These are phyloP conservation scores for Hybognathus amarus DNA, from an alignment of 2,797 vertebrate species.

Conservation along the genomic window DNA sequence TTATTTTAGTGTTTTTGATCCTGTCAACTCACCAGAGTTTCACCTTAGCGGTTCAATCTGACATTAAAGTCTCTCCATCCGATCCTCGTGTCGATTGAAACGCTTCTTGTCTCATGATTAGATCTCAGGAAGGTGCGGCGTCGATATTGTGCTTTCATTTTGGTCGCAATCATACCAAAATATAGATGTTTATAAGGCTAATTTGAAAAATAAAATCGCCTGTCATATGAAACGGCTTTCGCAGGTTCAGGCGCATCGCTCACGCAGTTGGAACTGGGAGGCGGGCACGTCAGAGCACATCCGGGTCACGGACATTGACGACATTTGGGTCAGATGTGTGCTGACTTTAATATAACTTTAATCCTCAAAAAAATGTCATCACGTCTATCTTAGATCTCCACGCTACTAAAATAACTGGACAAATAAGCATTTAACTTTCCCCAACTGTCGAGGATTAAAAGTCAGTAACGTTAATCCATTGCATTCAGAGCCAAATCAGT, in stretches of 20 bases:
- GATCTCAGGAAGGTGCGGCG: constrained; percentile 18
- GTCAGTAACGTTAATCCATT: constrained; percentile 40
- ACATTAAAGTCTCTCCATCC: constrained; percentile 48
- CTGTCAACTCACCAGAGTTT: constrained; percentile 49
- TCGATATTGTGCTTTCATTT: background rate
- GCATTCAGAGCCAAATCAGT: constrained; percentile 1
- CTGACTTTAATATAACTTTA: background rate
- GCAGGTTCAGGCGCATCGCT: constrained; percentile 13
- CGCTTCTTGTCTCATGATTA: background rate
- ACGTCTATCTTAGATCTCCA: background rate
- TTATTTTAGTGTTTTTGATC: constrained; percentile 3
- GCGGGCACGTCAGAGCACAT: constrained; percentile 11
- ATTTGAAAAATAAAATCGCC: constrained; percentile 1
- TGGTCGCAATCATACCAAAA: background rate
- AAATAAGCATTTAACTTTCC: background rate
- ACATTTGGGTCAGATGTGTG: background rate
- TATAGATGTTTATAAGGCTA: background rate
- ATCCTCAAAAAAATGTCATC: too few relatives aligned
- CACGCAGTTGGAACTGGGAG: constrained; percentile 8
- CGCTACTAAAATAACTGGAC: background rate
- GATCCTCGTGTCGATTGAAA: constrained; percentile 21
- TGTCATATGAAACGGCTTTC: background rate
- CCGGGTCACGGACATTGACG: constrained; percentile 21
- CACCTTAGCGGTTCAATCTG: constrained; percentile 44
- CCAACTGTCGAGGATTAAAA: constrained; percentile 15